Evolutionary conservation across 35 echinoderm and acorn worm species (phyloP).

Genomic region (Lytechinus pictus): DNA sequence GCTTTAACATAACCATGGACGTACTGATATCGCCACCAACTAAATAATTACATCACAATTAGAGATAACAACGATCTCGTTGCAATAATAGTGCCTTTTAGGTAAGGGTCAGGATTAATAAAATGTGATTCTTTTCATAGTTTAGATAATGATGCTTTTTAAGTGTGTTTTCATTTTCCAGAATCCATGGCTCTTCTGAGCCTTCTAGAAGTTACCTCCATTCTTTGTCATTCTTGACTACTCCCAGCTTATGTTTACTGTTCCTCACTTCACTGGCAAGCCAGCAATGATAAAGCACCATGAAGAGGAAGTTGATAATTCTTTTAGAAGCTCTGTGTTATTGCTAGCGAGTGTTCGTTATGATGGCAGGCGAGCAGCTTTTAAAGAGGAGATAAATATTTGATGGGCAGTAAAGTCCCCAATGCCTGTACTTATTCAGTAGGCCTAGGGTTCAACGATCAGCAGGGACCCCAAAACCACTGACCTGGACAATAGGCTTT

Average conservation of each 20-base stretch:
- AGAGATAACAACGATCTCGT: too few species aligned
- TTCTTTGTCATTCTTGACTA: neutral
- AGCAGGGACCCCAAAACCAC: neutral
- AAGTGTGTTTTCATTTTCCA: neutral
- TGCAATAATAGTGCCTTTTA: too few species aligned
- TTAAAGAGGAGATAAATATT: conserved; percentile 14
- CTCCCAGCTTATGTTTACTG: neutral
- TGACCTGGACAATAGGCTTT: neutral
- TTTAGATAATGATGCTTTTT: too few species aligned
- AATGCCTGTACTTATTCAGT: neutral
- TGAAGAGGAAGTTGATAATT: neutral
- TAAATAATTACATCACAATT: too few species aligned
- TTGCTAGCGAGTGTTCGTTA: neutral
- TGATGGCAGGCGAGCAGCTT: neutral
- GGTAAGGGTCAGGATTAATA: too few species aligned
- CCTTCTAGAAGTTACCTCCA: neutral
- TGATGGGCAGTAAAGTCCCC: neutral
- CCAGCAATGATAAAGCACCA: neutral
- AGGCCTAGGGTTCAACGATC: conserved; percentile 8
- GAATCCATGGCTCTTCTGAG: neutral
- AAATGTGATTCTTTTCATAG: too few species aligned
- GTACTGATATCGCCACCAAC: too few species aligned
- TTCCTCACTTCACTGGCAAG: neutral
- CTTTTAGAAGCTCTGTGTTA: neutral
- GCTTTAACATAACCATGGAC: too few species aligned